Conservation (phyloP, 2,113 vertebrate genomes). For the Pelodiscus sinensis region DNA sequence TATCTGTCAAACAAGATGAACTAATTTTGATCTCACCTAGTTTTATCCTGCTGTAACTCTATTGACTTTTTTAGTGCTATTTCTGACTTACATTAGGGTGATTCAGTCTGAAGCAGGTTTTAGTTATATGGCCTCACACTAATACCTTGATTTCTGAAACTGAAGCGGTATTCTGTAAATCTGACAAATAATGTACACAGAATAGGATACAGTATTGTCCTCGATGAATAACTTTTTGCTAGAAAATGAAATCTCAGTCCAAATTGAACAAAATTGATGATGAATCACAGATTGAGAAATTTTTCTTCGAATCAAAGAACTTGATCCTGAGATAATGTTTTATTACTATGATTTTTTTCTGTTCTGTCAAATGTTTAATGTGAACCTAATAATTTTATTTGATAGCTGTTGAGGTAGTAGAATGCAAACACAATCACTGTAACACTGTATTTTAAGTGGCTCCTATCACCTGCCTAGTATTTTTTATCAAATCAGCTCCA, state of each 20-base stretch:
- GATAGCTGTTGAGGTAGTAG: neutral
- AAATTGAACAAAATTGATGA: constrained; percentile 2
- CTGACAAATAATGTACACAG: neutral
- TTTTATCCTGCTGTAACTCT: neutral
- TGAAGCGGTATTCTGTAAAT: neutral
- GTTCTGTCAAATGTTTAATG: fast-evolving
- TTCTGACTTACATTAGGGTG: neutral
- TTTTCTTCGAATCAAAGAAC: neutral
- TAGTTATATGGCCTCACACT: neutral
- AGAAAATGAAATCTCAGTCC: neutral
- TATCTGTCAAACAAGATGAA: neutral
- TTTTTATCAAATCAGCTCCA: neutral
- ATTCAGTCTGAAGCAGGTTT: neutral
- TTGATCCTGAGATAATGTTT: neutral
- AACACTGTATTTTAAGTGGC: neutral
- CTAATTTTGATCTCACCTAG: neutral
- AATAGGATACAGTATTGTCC: constrained; percentile 3
- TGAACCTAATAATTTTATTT: neutral
- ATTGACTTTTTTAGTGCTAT: neutral
- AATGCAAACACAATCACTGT: neutral
- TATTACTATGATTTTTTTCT: neutral
- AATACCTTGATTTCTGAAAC: neutral
- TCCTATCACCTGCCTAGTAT: neutral
- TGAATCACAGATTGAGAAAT: neutral
- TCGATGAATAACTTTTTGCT: neutral